A percentile compares a stretch with the other conserved stretches of the same genome.
phyloP scores from a whole-genome alignment of 2,113 vertebrate species.

The Speoplatyrhinus poulsoni region DNA sequence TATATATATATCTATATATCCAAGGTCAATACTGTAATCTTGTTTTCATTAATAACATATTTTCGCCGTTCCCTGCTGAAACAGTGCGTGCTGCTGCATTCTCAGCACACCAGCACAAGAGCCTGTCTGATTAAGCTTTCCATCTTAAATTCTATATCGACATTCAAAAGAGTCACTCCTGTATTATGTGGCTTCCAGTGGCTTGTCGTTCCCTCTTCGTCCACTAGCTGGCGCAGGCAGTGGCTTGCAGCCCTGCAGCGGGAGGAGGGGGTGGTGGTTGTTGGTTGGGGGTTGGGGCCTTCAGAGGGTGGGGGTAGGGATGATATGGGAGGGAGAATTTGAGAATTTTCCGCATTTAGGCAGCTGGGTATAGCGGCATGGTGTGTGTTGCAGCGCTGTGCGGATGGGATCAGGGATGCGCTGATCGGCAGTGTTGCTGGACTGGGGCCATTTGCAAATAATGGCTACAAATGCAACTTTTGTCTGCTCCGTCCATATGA shows the following conservation, averaged over 20 bases:
- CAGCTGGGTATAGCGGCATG: slow-evolving; percentile 5
- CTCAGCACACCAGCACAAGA: slow-evolving; percentile 46
- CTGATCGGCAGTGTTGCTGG: background rate
- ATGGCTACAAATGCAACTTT: too few species aligned
- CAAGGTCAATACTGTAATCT: slow-evolving; percentile 61
- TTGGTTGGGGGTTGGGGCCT: slow-evolving; percentile 17
- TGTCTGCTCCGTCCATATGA: slow-evolving; percentile 43
- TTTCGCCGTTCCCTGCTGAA: slow-evolving; percentile 9
- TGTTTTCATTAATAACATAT: background rate
- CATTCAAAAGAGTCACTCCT: slow-evolving; percentile 32
- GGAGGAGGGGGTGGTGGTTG: slow-evolving; percentile 27
- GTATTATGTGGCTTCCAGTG: slow-evolving; percentile 66
- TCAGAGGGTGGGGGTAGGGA: slow-evolving; percentile 6
- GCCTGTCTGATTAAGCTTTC: slow-evolving; percentile 60
- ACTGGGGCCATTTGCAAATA: slow-evolving; percentile 10
- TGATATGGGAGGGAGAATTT: slow-evolving; percentile 52
- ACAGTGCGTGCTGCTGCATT: slow-evolving; percentile 33
- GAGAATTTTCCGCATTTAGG: slow-evolving; percentile 37
- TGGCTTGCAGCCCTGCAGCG: slow-evolving; percentile 50
- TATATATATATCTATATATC: too few species aligned
- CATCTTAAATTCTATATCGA: slow-evolving; percentile 65
- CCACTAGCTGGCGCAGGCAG: slow-evolving; percentile 56
- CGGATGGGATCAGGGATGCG: too few species aligned
- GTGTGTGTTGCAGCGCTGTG: too few species aligned
- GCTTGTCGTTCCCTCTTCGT: slow-evolving; percentile 28